These are phyloP conservation scores for Andricus quercusramuli DNA, from an alignment of 2,888 invertebrate species.

Conservation along the genomic window DNA sequence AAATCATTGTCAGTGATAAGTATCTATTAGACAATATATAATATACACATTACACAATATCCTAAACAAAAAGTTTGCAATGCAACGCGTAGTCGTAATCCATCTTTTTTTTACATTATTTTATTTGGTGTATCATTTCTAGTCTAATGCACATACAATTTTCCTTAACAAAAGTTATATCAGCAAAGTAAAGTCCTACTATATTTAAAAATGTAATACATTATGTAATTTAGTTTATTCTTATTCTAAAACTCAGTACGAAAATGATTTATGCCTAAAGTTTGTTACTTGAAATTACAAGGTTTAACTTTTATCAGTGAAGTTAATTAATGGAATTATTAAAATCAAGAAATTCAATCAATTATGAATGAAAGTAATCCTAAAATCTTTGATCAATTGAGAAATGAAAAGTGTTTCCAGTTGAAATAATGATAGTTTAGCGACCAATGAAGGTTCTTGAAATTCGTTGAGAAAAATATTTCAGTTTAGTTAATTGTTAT, in stretches of 20 bases:
- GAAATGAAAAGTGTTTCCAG: neutral
- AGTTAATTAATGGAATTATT: neutral
- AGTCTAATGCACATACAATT: slow-evolving; percentile 26
- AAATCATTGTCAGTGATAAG: neutral
- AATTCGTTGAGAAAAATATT: neutral
- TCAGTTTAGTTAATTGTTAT: neutral
- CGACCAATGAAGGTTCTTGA: neutral
- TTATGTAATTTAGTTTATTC: neutral
- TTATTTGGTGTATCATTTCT: slow-evolving; percentile 1
- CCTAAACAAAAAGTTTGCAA: neutral
- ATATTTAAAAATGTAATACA: neutral
- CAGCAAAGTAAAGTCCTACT: neutral
- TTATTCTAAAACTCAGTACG: neutral
- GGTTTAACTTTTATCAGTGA: neutral
- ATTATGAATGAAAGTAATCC: neutral
- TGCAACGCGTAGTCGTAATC: neutral
- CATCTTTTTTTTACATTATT: slow-evolving; percentile 15
- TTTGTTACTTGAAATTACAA: slow-evolving; percentile 4
- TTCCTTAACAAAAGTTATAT: neutral
- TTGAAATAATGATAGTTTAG: neutral
- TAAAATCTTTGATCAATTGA: neutral
- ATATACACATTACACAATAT: neutral
- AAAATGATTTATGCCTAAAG: slow-evolving; percentile 27
- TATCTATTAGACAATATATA: neutral
- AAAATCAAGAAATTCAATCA: neutral